Evolutionary conservation across 2,797 vertebrate genomes (phyloP), one percentile per base, ranked within the genome.

Genomic region (Phoxinus dragarum): DNA sequence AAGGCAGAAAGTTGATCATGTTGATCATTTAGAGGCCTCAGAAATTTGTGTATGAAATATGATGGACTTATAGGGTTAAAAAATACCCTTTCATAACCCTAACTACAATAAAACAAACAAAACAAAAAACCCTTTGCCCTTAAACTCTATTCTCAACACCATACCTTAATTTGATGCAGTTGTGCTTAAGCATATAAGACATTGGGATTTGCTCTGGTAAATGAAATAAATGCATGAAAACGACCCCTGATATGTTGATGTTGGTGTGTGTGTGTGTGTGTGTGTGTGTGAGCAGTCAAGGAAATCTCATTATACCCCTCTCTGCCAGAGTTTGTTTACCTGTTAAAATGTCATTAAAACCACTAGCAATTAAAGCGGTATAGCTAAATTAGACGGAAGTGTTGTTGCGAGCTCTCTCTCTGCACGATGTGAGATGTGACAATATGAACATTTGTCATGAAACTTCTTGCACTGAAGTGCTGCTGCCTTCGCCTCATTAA

Each of bases 401-500:
- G 31, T 78, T 81, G 77, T 34, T 77, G 71, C 38, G 72, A 52
- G 66, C 10, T 5, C 14, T 42, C 14, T 42, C 71, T 27, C 14
- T 71, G 64, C 68, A 72, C n/a, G 42, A 66, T 49, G 56, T 66
- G 56, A 82, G 44, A 59, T 34, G 64, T 61, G n/a, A 76, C 72
- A 47, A 69, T 54, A 21, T 40, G 27, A 49, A 44, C 56, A 67
- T 74, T 80, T 68, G 80, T 69, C 77, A 49, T 56, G n/a, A 16
- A 34, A 64, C 27, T 78, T 74, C 34, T 74, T 56, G 54, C 59
- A 75, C 3, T 79, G 42, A 84, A 85, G 78, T 79, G 56, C 76
- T 69, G 52, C 73, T 56, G 69, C 52, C 74, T 75, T 56, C 31
- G 56, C 59, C 34, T 88, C 68, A 87, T 86, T 86, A 88, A 87